Base-by-base conservation (phyloP, 2,113 vertebrate species). In the Cariama cristata region DNA sequence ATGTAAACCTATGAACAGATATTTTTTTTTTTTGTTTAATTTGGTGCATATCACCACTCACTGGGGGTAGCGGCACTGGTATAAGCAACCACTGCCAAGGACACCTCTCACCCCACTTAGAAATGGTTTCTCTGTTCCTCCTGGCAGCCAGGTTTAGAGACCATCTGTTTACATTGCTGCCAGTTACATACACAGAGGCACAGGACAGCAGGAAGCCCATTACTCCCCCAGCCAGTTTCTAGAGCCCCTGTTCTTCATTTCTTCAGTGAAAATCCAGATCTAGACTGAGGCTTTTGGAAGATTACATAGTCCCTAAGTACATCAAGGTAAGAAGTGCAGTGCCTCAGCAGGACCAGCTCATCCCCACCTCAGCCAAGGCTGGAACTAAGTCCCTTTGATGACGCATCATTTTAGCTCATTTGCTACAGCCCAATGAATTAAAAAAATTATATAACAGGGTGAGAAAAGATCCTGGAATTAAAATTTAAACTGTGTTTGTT, bases 401-500 rank as follows among this genome's bases (percentile, higher is more conserved):
- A 55, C 5, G 45, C 33, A 84, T 26, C 12, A 72, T 83, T 92
- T 88, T 55, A 92, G 14, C n/a, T 86, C 33, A 68, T 67, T 91
- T 91, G 11, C 23, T 81, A 50, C 33, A 86, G 68, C 20, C 1
- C 1, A 68, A 44, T 49, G 60, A 75, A 19, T 72, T 44, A 1
- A 47, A 86, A 64, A 90, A 76, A 49, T 11, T 3, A 63, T 49
- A 27, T 32, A 81, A 60, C 9, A 73, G 52, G 77, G 6, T 52
- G 28, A 96, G 77, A 64, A 94, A 74, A 91, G 58, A 95, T 71
- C 14, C 83, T 64, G n/a, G 94, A 97, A 98, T 93, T 96, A 95
- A 93, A 97, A 97, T 72, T 94, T 95, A 96, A 90, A 83, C 81
- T 63, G 9, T 69, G 35, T 95, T 96, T 90, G 53, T 79, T 95